Percentiles rank a stretch among this genome's conserved stretches.
Evolutionary conservation across 2,888 invertebrate species (phyloP).

Genomic region (Xylophagus ater): DNA sequence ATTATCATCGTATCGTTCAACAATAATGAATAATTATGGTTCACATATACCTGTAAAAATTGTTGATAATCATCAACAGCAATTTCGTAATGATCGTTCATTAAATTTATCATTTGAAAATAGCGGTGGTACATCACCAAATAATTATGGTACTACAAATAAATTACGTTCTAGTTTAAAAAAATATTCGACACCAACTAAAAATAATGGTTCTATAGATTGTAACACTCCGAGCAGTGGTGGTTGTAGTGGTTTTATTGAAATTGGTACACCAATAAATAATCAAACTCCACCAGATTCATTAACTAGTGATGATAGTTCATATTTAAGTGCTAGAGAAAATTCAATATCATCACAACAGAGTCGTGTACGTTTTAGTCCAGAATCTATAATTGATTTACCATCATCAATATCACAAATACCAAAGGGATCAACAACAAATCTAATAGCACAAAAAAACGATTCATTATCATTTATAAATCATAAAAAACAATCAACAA

Average conservation of each 20-base stretch:
- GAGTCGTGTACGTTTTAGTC: slow-evolving; percentile 66
- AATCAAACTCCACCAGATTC: slow-evolving; percentile 80
- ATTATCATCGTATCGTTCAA: slow-evolving; percentile 18
- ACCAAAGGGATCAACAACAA: slow-evolving; percentile 1
- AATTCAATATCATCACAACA: slow-evolving; percentile 55
- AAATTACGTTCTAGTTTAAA: slow-evolving; percentile 70
- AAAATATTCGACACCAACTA: slow-evolving; percentile 47
- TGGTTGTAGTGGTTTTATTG: slow-evolving; percentile 29
- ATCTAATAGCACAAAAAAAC: background rate
- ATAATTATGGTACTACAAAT: too few relatives aligned
- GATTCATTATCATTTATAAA: background rate
- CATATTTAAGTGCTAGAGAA: slow-evolving; percentile 77
- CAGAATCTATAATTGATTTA: slow-evolving; percentile 45
- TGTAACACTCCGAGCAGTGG: slow-evolving; percentile 45
- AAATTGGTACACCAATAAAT: slow-evolving; percentile 60
- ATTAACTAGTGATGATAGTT: slow-evolving; percentile 75
- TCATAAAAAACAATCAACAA: background rate
- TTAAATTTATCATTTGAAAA: slow-evolving; percentile 48
- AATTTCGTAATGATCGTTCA: slow-evolving; percentile 29
- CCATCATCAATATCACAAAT: slow-evolving; percentile 1
- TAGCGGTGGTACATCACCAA: too few relatives aligned
- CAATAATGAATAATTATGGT: slow-evolving; percentile 15
- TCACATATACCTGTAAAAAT: slow-evolving; percentile 19
- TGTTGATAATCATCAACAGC: slow-evolving; percentile 18
- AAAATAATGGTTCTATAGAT: slow-evolving; percentile 40